These are phyloP conservation scores for Hydrolagus colliei DNA, from an alignment of 2,797 vertebrate species.

Conservation along the genomic window DNA sequence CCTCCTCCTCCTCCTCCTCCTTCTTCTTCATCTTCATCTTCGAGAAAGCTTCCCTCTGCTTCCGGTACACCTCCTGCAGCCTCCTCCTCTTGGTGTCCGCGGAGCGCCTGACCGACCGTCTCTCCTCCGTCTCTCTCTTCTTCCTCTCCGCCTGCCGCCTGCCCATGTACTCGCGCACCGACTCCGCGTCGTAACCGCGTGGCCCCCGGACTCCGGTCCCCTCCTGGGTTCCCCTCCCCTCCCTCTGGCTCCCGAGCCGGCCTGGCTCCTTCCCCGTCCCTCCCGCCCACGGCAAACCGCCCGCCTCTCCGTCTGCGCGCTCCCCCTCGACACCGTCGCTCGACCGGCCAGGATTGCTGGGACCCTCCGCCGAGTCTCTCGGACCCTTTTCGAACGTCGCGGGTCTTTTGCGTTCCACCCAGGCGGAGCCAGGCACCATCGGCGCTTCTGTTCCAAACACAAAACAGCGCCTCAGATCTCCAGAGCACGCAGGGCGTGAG, in stretches of 20 bases:
- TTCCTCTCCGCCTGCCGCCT: conserved; percentile 42
- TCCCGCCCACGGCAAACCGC: not conserved
- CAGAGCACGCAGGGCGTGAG: not conserved
- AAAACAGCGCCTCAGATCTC: not conserved
- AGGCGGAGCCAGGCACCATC: not conserved
- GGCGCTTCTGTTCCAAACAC: not conserved
- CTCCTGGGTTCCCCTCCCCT: not conserved
- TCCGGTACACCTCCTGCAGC: conserved; percentile 51
- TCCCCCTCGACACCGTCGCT: no score
- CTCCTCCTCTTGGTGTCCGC: conserved; percentile 41
- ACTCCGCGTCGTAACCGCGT: conserved; percentile 40
- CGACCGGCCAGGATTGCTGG: not conserved
- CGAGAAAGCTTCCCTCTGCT: conserved; percentile 50
- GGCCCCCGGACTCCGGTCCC: conserved; percentile 24
- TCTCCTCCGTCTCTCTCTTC: conserved; percentile 43
- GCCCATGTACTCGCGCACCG: conserved; percentile 49
- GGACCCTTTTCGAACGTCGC: not conserved
- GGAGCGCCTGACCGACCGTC: conserved; percentile 32
- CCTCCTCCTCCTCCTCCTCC: conserved; percentile 25
- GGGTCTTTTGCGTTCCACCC: not conserved
- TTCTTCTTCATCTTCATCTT: not conserved
- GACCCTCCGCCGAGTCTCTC: no score
- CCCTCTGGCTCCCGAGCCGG: not conserved
- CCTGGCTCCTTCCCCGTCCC: not conserved
- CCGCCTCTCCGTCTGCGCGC: not conserved